These are phyloP conservation scores for Stichopus chloronotus DNA, from an alignment of 35 echinoderm and acorn worm genomes.

Conservation along the genomic window DNA sequence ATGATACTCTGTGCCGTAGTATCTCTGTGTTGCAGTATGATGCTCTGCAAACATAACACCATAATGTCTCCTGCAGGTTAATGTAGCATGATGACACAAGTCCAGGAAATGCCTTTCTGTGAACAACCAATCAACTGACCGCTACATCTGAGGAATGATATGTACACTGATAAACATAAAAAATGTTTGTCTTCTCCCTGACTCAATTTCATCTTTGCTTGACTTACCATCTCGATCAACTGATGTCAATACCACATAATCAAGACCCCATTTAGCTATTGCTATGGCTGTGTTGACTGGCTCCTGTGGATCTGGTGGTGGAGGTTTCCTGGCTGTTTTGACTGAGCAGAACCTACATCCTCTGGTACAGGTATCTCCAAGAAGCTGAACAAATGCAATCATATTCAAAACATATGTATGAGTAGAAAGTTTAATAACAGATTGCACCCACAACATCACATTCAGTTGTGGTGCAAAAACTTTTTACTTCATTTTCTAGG, in stretches of 20 bases:
- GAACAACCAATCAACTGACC: no score
- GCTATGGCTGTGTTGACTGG: conserved; percentile 93
- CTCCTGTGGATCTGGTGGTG: conserved; percentile 89
- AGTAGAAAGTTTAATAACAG: neutral
- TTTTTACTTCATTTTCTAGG: neutral
- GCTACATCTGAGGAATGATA: no score
- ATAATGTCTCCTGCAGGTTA: no score
- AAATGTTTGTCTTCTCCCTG: neutral
- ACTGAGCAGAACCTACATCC: conserved; percentile 97
- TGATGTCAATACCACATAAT: conserved; percentile 97
- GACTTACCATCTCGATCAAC: conserved; percentile 98
- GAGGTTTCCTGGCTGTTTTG: conserved; percentile 92
- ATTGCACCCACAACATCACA: no score
- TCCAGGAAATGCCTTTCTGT: no score
- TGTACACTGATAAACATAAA: no score
- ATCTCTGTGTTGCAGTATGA: no score
- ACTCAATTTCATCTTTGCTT: neutral
- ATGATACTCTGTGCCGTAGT: no score
- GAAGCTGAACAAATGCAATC: conserved; percentile 67
- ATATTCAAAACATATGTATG: neutral
- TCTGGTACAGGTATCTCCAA: conserved; percentile 96
- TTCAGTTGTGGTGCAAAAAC: no score
- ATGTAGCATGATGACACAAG: no score
- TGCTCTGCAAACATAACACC: no score
- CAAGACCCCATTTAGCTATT: conserved; percentile 91